Percentiles rank a stretch among this genome's conserved stretches.
phyloP scores from a whole-genome alignment of 2,888 invertebrate species.

The Rosalia funebris region DNA sequence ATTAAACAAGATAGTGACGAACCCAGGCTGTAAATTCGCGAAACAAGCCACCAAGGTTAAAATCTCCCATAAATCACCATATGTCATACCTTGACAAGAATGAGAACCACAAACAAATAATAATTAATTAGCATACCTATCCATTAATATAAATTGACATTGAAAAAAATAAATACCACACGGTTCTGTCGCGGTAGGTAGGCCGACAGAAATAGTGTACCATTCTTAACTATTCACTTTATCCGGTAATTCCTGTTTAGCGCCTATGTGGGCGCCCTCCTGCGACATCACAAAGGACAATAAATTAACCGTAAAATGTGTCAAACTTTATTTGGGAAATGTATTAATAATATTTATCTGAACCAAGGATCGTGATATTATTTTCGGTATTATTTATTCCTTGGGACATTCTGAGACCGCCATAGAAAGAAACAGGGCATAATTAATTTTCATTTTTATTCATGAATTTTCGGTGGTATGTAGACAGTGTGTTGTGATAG shows the following conservation, averaged over 20 bases:
- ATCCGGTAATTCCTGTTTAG: neutral
- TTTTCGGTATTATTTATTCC: no score
- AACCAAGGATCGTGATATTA: slow-evolving; percentile 2
- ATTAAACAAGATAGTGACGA: no score
- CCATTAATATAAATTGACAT: neutral
- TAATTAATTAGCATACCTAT: neutral
- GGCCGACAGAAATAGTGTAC: neutral
- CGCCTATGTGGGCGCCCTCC: slow-evolving; percentile 8
- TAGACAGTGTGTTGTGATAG: no score
- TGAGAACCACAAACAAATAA: neutral
- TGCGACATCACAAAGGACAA: slow-evolving; percentile 2
- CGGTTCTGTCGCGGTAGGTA: neutral
- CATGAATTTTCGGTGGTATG: neutral
- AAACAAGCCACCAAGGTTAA: no score
- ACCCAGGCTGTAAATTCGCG: no score
- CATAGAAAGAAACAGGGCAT: neutral
- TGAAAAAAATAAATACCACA: neutral
- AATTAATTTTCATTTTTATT: neutral
- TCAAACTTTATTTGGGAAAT: slow-evolving; percentile 17
- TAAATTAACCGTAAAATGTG: slow-evolving; percentile 10
- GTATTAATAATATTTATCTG: slow-evolving; percentile 21
- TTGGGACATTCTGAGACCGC: neutral
- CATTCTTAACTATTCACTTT: neutral
- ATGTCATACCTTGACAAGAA: neutral
- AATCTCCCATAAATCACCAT: neutral